These are phyloP conservation scores for Argyrosomus regius DNA, from an alignment of 2,797 vertebrate species.

Conservation along the genomic window DNA sequence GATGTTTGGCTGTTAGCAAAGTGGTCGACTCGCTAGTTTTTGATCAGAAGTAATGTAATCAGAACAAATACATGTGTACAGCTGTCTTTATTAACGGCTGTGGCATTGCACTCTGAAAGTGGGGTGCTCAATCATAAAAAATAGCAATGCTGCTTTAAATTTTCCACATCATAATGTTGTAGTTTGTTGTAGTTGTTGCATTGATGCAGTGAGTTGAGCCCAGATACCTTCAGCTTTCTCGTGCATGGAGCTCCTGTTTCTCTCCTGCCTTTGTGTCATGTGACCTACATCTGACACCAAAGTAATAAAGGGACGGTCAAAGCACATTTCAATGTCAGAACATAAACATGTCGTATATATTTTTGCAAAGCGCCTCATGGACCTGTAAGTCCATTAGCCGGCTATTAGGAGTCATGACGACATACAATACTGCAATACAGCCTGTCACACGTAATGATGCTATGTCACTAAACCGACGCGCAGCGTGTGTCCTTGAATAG, in stretches of 20 bases:
- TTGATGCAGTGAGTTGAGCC: too few species aligned
- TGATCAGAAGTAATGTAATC: too few species aligned
- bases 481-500: slow-evolving; percentile 27
- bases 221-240: background rate
- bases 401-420: background rate
- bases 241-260: background rate
- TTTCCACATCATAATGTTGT: too few species aligned
- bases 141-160: too few species aligned
- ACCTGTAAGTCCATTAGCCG: slow-evolving; percentile 4
- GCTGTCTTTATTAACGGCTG: too few species aligned
- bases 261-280: background rate
- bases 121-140: too few species aligned
- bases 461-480: slow-evolving; percentile 6
- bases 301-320: background rate
- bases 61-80: too few species aligned
- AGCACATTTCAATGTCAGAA: background rate
- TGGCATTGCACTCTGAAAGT: too few species aligned
- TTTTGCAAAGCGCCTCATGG: background rate
- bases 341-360: background rate
- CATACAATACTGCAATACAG: background rate
- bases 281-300: background rate
- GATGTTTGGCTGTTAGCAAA: too few species aligned
- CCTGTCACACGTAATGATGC: slow-evolving; percentile 18
- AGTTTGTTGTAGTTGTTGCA: too few species aligned
- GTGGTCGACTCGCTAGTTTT: too few species aligned